phyloP scores from a whole-genome alignment of 1,140 invertebrate genomes.

The Diorhabda carinulata region DNA sequence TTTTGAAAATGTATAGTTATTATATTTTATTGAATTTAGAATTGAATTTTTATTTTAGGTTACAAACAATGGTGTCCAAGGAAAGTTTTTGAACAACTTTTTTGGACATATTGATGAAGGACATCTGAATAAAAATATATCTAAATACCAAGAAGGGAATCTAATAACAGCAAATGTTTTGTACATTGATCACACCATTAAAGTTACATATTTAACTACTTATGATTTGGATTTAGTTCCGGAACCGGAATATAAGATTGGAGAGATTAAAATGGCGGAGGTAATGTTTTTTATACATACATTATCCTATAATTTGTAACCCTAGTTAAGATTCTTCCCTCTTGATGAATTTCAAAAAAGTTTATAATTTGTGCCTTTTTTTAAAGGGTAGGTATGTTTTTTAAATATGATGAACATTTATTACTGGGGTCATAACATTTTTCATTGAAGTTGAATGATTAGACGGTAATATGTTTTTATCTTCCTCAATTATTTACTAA shows the following conservation, averaged over 20 bases:
- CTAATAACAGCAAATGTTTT: conserved; percentile 56
- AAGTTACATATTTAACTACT: conserved; percentile 59
- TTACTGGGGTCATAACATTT: too few relatives aligned
- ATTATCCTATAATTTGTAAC: too few relatives aligned
- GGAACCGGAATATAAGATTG: conserved; percentile 40
- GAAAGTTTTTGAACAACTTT: conserved; percentile 52
- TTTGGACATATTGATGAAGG: conserved; percentile 54
- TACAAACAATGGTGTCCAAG: conserved; percentile 56
- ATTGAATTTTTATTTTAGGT: conserved; percentile 38
- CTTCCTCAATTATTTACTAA: too few relatives aligned
- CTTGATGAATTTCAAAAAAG: too few relatives aligned
- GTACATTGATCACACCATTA: conserved; percentile 64
- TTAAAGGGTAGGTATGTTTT: too few relatives aligned
- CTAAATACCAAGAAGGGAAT: conserved; percentile 47
- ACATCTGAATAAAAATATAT: conserved; percentile 46
- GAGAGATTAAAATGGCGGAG: conserved; percentile 52
- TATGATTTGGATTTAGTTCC: conserved; percentile 47
- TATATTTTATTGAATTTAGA: conserved; percentile 7
- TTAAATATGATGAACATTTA: too few relatives aligned
- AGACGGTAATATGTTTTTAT: too few relatives aligned
- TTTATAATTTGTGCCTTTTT: too few relatives aligned
- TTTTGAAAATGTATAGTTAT: too few relatives aligned
- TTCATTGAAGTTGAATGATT: too few relatives aligned
- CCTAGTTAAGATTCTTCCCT: too few relatives aligned
- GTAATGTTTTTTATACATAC: conserved; percentile 25